Base-by-base conservation (phyloP, 2,888 invertebrate species). In the Xestia c-nigrum region DNA sequence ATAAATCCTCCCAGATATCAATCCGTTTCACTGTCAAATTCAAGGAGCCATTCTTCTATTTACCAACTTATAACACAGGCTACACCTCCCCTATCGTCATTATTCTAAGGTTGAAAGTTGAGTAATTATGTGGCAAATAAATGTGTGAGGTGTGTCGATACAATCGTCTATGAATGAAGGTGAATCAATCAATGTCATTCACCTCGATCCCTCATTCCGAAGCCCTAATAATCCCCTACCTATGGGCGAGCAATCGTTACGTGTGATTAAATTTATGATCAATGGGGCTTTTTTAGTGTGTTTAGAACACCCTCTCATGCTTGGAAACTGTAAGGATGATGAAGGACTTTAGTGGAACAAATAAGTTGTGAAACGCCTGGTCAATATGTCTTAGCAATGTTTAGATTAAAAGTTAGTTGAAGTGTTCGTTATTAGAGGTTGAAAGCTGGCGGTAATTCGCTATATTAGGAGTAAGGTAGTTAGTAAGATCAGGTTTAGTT, bases 121-220 rank as follows among this genome's bases (percentile, higher is more conserved):
- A 38, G 7, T 63, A 57, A 40, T 66, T 5, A 16, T 3, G 19
- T 50, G 65, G 40, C 14, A 66, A 52, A 68, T 61, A 71, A 70
- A 72, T 65, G 31, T 61, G 76, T 75, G 64, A 85, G 85, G 85
- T 78, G 78, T 84, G 82, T 83, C 86, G 85, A 88, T 88, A 88
- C 85, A 90, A 85, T 87, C 85, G 81, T 85, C 79, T 80, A 85
- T 86, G 88, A 87, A 89, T 86, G 87, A 84, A 93, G 92, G 91
- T 92, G 89, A 89, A 94, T 94, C 93, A 92, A 94, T 94, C 93
- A 94, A 91, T 91, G 94, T 94, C 93, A 85, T 72, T 72, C 83
- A 86, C 88, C 89, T 90, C 90, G 85, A 91, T 92, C 90, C 89
- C 85, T 92, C 91, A 91, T 89, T 82, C 89, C 67, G 74, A 76